Base-by-base conservation (phyloP, 2,888 invertebrate species). In the Myathropa florea region DNA sequence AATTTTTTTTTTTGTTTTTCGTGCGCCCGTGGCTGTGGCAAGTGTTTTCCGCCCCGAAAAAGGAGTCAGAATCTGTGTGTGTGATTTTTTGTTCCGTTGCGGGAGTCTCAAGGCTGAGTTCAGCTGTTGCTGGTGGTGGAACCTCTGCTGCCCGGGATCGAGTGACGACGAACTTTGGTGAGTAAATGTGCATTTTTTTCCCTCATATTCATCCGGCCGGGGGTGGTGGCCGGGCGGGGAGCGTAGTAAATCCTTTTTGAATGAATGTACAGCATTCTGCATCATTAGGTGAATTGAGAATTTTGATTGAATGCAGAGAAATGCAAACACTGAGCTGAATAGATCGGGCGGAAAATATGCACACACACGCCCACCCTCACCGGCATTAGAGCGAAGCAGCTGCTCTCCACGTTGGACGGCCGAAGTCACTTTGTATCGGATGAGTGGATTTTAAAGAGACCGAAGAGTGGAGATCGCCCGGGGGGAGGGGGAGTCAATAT, bases 271-370 rank as follows among this genome's bases (percentile, higher is more conserved):
- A 80, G 57, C 64, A 82, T 86, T 86, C 83, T 83, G 86, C 71
- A 78, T 86, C 86, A 86, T 86, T 86, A 86, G 82, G 71, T 79
- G 83, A 78, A 79, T 83, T 83, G 78, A 82, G 75, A 82, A 82
- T 73, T 73, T 73, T 82, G 85, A 86, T 86, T 86, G 86, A 86
- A 75, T 79, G 83, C 71, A 67, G 59, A 63, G 78, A 26, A 83
- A 79, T 86, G 83, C 86, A 79, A 86, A 83, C 83, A 86, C 78
- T 71, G 67, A 78, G 79, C 79, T 86, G 83, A 86, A 86, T 86
- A 86, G 70, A 86, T 73, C 73, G 82, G 73, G 81, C 70, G 70
- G 72, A 81, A 76, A 73, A 64, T 85, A 36, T 72, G 30, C 36
- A 59, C 55, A 76, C 65, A 72, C 55, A 71, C 18, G 4, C 57